Evolutionary conservation across 2,797 vertebrate genomes (phyloP), one percentile per base, ranked within the genome.

Genomic region (Pteronotus mesoamericanus): DNA sequence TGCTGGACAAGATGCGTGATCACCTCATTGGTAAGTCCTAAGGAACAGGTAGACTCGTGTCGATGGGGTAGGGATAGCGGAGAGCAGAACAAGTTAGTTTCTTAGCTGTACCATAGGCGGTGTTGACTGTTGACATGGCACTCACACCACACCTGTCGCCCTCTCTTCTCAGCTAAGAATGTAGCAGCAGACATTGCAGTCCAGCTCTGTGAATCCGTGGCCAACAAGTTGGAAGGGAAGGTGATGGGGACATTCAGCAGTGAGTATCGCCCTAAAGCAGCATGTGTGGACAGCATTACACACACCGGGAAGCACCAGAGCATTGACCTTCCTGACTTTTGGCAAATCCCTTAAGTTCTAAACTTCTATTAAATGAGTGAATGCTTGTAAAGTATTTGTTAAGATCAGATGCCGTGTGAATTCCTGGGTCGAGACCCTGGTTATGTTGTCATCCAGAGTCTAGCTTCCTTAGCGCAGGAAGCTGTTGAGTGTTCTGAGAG

Each of bases 221-320:
- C 99, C 96, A 99, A 99, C 98, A 99, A 99, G 97, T 98, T 99
- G 98, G 99, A 99, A 98, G 99, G 99, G 95, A 99, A 99, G 98
- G 99, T 99, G 98, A 99, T 99, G 99, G 99, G 99, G 97, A 99
- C 99, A 0, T 99, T 99, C 98, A 99, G 99, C 98, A 99, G 99
- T 99, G 98, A 99, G 99, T 99, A 86, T 44, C 29, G 22, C 48
- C 37, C 22, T 90, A 34, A 78, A n/a, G 29, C 44, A 18, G 5
- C 15, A 74, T 9, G 26, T 68, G 19, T 15, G 12, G 9, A 11
- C 11, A 6, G 9, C 2, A 1, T 19, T 34, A n/a, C n/a, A n/a
- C n/a, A n/a, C n/a, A n/a, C n/a, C n/a, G n/a, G n/a, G n/a, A n/a
- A n/a, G n/a, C n/a, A n/a, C 8, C 68, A 15, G 29, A 4, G 11